These are phyloP conservation scores for Seladonia tumulorum DNA, from an alignment of 2,888 invertebrate genomes.

Conservation along the genomic window DNA sequence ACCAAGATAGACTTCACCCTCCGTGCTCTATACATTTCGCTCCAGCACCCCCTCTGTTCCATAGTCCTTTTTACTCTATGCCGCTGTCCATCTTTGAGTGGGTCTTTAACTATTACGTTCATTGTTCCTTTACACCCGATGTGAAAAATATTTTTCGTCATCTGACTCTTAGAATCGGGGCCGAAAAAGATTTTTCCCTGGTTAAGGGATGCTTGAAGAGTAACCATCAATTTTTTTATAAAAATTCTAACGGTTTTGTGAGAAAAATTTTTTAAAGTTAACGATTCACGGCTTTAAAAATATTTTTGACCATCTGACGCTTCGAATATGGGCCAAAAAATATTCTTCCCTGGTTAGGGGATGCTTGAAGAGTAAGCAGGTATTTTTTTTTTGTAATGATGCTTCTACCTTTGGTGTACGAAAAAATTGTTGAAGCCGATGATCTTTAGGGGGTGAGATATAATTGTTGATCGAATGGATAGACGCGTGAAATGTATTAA, in stretches of 20 bases:
- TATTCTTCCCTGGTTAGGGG: neutral
- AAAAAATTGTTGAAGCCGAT: too few species aligned
- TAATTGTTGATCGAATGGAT: neutral
- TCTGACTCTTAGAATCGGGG: too few species aligned
- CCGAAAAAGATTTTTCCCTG: neutral
- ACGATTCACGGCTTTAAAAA: too few species aligned
- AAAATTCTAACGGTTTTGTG: too few species aligned
- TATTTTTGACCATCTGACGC: too few species aligned
- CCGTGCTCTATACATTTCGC: neutral
- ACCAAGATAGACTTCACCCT: conserved; percentile 33
- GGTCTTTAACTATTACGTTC: neutral
- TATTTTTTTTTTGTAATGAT: neutral
- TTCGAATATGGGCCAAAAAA: too few species aligned
- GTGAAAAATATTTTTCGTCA: neutral
- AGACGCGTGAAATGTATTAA: too few species aligned
- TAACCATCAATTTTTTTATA: too few species aligned
- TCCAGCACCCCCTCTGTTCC: neutral
- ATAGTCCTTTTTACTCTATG: neutral
- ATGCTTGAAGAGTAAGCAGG: too few species aligned
- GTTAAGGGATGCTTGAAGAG: too few species aligned
- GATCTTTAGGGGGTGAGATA: too few species aligned
- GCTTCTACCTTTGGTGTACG: neutral
- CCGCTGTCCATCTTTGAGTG: neutral
- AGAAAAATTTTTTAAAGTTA: too few species aligned
- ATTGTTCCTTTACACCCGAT: neutral